Evolutionary conservation across 2,113 vertebrate genomes (phyloP).

Genomic region (Lathamus discolor): DNA sequence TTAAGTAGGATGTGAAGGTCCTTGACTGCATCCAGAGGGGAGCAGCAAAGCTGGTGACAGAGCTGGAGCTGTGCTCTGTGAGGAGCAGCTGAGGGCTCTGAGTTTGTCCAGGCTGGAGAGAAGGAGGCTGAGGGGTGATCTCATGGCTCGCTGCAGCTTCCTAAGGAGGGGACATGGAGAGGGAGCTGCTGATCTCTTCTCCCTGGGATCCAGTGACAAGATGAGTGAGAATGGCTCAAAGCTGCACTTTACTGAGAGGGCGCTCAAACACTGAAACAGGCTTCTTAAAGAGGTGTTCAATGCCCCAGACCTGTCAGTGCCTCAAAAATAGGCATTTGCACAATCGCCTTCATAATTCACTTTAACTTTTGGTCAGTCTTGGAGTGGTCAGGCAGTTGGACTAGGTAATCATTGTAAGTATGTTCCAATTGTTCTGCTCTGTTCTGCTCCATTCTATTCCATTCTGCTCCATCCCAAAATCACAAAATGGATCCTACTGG

Average conservation of each 20-base stretch:
- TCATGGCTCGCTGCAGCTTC: not conserved
- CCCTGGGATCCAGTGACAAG: not conserved
- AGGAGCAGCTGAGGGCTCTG: rapidly evolving
- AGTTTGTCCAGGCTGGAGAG: not conserved
- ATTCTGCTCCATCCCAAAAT: not conserved
- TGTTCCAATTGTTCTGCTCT: not conserved
- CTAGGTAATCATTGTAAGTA: not conserved
- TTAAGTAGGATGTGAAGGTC: not conserved
- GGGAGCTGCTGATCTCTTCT: not conserved
- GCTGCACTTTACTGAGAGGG: too few relatives aligned
- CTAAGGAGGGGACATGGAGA: rapidly evolving
- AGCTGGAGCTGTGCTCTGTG: not conserved
- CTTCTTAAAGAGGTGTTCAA: not conserved
- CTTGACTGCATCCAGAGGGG: not conserved
- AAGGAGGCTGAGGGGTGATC: not conserved
- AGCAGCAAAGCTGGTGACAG: not conserved
- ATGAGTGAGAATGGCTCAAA: not conserved
- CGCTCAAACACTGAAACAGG: not conserved
- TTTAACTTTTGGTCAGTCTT: not conserved
- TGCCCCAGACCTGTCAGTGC: rapidly evolving
- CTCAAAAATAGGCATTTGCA: not conserved
- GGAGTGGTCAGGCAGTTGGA: not conserved
- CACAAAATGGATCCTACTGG: not conserved
- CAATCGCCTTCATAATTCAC: rapidly evolving
- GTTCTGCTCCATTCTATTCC: not conserved